Percentiles rank a stretch among this genome's conserved stretches.
phyloP scores from a whole-genome alignment of 2,888 invertebrate genomes.

The Tipula unca region DNA sequence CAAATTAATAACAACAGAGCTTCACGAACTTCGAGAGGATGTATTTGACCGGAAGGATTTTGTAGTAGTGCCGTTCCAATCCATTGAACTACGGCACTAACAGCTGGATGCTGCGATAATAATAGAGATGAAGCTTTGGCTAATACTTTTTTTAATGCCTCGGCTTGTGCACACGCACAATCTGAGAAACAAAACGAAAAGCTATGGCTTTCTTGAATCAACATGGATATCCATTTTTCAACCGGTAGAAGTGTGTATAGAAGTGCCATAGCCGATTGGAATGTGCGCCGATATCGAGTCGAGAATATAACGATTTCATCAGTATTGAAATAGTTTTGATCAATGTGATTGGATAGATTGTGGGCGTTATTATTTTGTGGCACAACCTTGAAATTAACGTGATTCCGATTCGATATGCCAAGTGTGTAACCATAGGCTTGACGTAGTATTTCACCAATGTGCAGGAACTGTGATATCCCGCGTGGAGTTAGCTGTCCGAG shows the following conservation, averaged over 20 bases:
- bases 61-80: slow-evolving; percentile 56
- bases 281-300: slow-evolving; percentile 80
- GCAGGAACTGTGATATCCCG: slow-evolving; percentile 74
- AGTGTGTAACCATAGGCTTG: slow-evolving; percentile 46
- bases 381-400: neutral
- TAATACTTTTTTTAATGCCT: slow-evolving; percentile 43
- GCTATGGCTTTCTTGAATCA: slow-evolving; percentile 67
- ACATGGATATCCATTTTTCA: slow-evolving; percentile 56
- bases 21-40: slow-evolving; percentile 60
- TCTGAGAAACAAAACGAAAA: slow-evolving; percentile 78
- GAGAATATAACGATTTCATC: slow-evolving; percentile 64
- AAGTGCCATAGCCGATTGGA: slow-evolving; percentile 79
- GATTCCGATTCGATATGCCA: slow-evolving; percentile 36
- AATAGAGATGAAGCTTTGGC: slow-evolving; percentile 52
- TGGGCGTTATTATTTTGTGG: neutral
- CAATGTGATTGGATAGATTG: neutral
- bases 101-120: slow-evolving; percentile 63
- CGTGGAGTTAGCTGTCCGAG: slow-evolving; percentile 47
- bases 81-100: slow-evolving; percentile 59
- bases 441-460: slow-evolving; percentile 61
- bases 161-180: slow-evolving; percentile 62
- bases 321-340: slow-evolving; percentile 33
- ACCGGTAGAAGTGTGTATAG: slow-evolving; percentile 61
- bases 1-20: slow-evolving; percentile 77
- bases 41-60: slow-evolving; percentile 52